These are phyloP conservation scores for Zeugodacus cucurbitae DNA, from an alignment of 1,140 invertebrate genomes.

Conservation along the genomic window DNA sequence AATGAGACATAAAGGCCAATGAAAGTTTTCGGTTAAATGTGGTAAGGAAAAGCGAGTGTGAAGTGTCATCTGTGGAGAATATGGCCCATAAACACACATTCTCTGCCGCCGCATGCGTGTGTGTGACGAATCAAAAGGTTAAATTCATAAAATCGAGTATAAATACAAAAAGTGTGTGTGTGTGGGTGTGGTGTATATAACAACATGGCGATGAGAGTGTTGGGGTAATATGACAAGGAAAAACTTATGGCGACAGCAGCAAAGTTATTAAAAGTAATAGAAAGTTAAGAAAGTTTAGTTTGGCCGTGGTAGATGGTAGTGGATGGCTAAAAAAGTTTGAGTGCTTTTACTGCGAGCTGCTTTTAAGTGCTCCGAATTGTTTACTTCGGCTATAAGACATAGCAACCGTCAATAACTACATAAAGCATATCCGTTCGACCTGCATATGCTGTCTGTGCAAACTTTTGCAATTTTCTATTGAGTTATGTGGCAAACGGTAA, in stretches of 20 bases:
- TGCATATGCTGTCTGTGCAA: neutral
- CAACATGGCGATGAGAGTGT: neutral
- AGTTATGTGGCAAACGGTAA: neutral
- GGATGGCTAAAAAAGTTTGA: neutral
- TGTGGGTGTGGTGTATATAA: neutral
- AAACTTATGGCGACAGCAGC: constrained; percentile 2
- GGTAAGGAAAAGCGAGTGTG: neutral
- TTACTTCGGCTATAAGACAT: neutral
- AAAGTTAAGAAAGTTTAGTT: constrained; percentile 26
- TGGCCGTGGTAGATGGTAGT: neutral
- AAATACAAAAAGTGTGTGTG: neutral
- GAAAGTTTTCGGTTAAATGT: constrained; percentile 23
- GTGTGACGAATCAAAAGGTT: constrained; percentile 10
- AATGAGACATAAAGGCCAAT: neutral
- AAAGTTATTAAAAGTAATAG: constrained; percentile 35
- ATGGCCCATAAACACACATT: constrained; percentile 6
- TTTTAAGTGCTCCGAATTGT: constrained; percentile 20
- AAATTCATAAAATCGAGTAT: constrained; percentile 1
- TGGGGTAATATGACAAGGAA: neutral
- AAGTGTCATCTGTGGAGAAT: neutral
- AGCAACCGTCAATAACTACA: neutral
- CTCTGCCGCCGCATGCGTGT: neutral
- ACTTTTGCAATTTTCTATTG: neutral
- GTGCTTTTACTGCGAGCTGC: neutral
- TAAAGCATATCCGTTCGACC: neutral